Base-by-base conservation (phyloP, 2,888 invertebrate species). In the Morpho helenor region DNA sequence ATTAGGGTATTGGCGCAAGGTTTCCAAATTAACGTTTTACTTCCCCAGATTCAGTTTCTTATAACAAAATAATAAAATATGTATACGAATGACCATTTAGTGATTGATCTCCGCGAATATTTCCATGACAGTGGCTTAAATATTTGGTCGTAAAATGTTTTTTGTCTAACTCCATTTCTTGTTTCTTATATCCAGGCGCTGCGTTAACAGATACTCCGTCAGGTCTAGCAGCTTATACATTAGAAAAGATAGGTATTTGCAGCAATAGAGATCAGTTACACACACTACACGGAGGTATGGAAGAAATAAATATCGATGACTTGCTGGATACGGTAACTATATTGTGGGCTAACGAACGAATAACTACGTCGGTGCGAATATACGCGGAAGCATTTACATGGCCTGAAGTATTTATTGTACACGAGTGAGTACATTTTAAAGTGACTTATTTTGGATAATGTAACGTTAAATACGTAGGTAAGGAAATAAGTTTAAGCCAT, bases 211-310 rank as follows among this genome's bases (percentile, higher is more conserved):
- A 96, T 70, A 95, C 96, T 0, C 98, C 98, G 0, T 92, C 94
- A 0, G 97, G 97, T 0, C 81, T 98, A 65, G 97, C 97, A 2
- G 96, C 95, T 0, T 98, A 97, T 72, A 93, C 97, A 49, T 84
- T 98, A 66, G 98, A 98, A 75, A 98, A 98, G 83, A 97, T 97
- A 79, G 93, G 89, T 74, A 93, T 73, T 57, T 95, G 83, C 93
- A 95, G 83, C 85, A 95, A 86, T 84, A 94, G 72, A 4, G 78
- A 89, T 7, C 91, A 92, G 69, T 79, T 89, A 23, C 70, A 91
- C 23, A 87, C 92, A 0, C 79, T 84, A 0, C 95, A 96, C 72
- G 95, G 96, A 0, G 95, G 95, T 5, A 76, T 96, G 0, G 88
- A 89, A 0, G 90, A 88, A 45, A 92, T 94, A 65, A 90, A 93